Percentiles rank a stretch among this genome's conserved stretches.
These are phyloP conservation scores for Epirrita christyi DNA, from an alignment of 2,888 invertebrate species.

Conservation along the genomic window DNA sequence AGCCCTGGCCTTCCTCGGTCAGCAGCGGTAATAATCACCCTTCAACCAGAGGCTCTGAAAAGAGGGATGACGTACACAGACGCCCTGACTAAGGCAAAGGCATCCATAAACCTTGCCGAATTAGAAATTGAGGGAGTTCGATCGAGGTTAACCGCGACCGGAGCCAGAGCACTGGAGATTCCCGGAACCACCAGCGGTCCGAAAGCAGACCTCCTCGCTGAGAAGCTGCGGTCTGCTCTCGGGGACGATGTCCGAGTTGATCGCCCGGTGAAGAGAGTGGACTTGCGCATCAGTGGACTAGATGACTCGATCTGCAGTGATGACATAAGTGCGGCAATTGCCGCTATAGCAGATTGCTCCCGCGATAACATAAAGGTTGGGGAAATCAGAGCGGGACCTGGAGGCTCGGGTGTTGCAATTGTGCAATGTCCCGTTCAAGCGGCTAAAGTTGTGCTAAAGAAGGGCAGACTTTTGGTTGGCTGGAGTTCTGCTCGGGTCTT, in stretches of 20 bases:
- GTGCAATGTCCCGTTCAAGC: not conserved
- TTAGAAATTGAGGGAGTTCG: constrained; percentile 6
- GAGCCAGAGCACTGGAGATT: constrained; percentile 26
- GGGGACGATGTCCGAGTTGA: not conserved
- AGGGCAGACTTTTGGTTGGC: not conserved
- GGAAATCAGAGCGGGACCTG: not conserved
- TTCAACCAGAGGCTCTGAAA: constrained; percentile 24
- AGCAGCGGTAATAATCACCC: constrained; percentile 26
- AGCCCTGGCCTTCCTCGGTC: constrained; percentile 16
- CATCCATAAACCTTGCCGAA: constrained; percentile 1
- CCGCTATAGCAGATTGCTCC: not conserved
- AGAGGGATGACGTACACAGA: constrained; percentile 20
- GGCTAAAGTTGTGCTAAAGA: not conserved
- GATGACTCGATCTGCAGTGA: constrained; percentile 4
- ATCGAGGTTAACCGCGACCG: constrained; percentile 13
- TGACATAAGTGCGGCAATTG: not conserved
- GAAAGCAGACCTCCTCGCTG: constrained; percentile 27
- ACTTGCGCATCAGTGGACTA: constrained; percentile 4
- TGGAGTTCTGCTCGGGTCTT: not conserved
- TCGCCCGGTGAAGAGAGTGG: not conserved
- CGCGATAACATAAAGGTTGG: not conserved
- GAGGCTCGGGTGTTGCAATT: not conserved
- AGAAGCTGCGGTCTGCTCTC: constrained; percentile 14
- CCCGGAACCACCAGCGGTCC: constrained; percentile 12
- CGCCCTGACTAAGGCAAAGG: constrained; percentile 16